Base-by-base conservation (phyloP, 2,888 invertebrate species). In the Schrankia costaestrigalis region DNA sequence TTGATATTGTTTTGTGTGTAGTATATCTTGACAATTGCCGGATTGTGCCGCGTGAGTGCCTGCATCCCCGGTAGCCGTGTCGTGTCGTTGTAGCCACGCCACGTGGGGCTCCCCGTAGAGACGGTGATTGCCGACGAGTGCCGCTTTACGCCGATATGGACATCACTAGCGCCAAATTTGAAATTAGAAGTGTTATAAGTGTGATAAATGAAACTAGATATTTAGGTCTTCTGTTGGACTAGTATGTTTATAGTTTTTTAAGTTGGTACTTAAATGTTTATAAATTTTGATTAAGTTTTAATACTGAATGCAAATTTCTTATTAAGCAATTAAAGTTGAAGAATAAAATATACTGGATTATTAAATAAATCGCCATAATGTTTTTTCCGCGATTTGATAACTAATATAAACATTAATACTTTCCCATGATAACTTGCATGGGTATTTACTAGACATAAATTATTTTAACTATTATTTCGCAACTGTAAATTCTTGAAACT, bases 31-130 rank as follows among this genome's bases (percentile, higher is more conserved):
- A 66, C 63, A 72, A 69, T 64, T 47, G 56, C 41, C 49, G 46
- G 72, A 65, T 76, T 77, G 63, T 73, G 60, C 71, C 75, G 78
- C 78, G 54, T 68, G 65, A 71, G 44, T 76, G 77, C 51, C 46
- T 58, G 35, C 57, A 59, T 68, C 75, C 73, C 78, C 63, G 63
- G 71, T 63, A 56, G 55, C 41, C 39, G 45, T 35, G 35, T 42
- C 39, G 45, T 35, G 35, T 28, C 36, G 31, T 46, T 50, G 51
- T 59, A 45, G 53, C 48, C 49, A 53, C n/a, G 74, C 74, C 84
- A 82, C 85, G 84, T 78, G 82, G 75, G 86, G 61, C 84, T 48
- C 71, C 86, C 85, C 77, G 82, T 67, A 38, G 85, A 40, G 82
- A 53, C 61, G 57, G 31, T 82, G 83, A 86, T 84, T 79, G 83